Conservation (phyloP, 2,888 invertebrate species). For the Cryptophagus acutangulus region DNA sequence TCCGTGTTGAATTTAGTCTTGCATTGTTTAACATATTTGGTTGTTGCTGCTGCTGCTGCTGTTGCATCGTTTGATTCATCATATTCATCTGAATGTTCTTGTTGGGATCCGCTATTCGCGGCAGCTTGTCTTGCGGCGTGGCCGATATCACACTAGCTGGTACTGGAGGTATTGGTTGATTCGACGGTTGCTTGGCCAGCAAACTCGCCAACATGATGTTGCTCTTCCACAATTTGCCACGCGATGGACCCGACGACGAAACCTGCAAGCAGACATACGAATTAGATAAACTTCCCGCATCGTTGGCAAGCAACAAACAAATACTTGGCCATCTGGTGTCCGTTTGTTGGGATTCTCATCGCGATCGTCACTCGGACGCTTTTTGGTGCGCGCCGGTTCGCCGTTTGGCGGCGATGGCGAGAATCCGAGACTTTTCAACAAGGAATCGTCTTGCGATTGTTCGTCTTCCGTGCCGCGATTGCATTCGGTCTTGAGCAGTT, state of each 20-base stretch:
- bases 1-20: conserved; percentile 20
- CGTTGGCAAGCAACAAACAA: neutral
- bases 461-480: conserved; percentile 48
- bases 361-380: conserved; percentile 60
- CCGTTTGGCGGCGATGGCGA: conserved; percentile 54
- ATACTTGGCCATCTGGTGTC: conserved; percentile 45
- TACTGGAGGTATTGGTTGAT: conserved; percentile 61
- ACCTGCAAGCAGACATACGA: conserved; percentile 29
- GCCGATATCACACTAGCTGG: conserved; percentile 61
- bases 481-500: conserved; percentile 50
- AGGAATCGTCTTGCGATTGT: conserved; percentile 51
- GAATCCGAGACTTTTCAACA: conserved; percentile 56
- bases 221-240: conserved; percentile 66
- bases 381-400: conserved; percentile 50
- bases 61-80: conserved; percentile 21
- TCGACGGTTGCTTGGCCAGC: conserved; percentile 65
- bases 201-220: conserved; percentile 82
- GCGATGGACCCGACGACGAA: conserved; percentile 43
- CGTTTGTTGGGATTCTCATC: conserved; percentile 52
- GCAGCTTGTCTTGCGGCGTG: conserved; percentile 67
- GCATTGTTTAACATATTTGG: conserved; percentile 26
- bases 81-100: conserved; percentile 33
- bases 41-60: conserved; percentile 11
- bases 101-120: conserved; percentile 42
- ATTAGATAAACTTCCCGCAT: neutral